Evolutionary conservation across 2,888 invertebrate genomes (phyloP), one percentile per base, ranked within the genome.

Genomic region (Cyclophora punctaria): DNA sequence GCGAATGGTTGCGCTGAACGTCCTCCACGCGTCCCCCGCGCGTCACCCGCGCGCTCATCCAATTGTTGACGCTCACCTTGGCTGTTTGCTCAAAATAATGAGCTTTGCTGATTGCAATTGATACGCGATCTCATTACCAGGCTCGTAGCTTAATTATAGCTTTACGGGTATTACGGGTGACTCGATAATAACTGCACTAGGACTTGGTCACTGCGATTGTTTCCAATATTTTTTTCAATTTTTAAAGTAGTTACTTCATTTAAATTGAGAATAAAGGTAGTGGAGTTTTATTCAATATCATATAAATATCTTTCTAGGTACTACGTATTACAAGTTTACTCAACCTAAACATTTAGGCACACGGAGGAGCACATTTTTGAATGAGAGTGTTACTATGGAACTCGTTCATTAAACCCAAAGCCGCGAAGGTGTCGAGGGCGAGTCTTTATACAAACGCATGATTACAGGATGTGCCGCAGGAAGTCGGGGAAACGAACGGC

Each of bases 41-140:
- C 37, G 37, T 37, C 37, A 37, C 37, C 37, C 37, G 4, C 44
- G 41, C 53, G 48, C 50, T 54, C 57, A 48, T 43, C 50, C 55
- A 52, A 54, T 56, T 55, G 56, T 48, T 54, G 53, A 44, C 46
- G 37, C 48, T 51, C 52, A 51, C 50, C 60, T 59, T 52, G 52
- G 45, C 50, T 60, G 58, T 59, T 63, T 63, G 51, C 59, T 53
- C 54, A 48, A 51, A 51, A 59, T 59, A 57, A 59, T 58, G 59
- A 59, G 60, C 57, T 57, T 50, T 50, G 53, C 53, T 57, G 60
- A 58, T 55, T 56, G 54, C 54, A 51, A 50, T 46, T 55, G 55
- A 54, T 51, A 48, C 52, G 54, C 50, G 45, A 51, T 48, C 48
- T 52, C 51, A 56, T 56, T 56, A 49, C 41, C 34, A 7, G 34